phyloP scores from a whole-genome alignment of 92 coral and sea anemone species.

The Metridium senile region DNA sequence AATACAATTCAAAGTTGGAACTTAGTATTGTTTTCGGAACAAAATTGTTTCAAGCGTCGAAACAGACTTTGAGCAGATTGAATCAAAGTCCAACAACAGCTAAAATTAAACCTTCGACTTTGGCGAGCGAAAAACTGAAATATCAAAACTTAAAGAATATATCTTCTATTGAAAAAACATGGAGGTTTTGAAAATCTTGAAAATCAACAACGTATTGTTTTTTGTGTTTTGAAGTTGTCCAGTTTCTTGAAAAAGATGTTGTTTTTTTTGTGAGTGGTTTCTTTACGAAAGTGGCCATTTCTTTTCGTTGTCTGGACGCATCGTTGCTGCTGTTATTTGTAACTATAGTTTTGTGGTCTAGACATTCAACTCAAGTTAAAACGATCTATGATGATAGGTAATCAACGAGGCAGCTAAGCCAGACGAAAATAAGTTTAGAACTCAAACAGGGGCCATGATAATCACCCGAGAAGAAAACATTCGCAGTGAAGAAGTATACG shows the following conservation, averaged over 20 bases:
- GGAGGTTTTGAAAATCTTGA: not conserved
- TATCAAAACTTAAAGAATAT: no score
- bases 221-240: no score
- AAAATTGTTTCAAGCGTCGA: not conserved
- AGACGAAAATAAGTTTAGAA: not conserved
- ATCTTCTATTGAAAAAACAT: not conserved
- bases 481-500: not conserved
- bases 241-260: no score
- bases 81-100: no score
- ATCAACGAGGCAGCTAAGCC: not conserved
- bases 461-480: not conserved
- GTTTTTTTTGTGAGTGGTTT: not conserved
- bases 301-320: not conserved
- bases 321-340: not conserved
- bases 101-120: no score
- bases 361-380: not conserved
- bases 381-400: conserved; percentile 2
- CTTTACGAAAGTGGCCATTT: conserved; percentile 10
- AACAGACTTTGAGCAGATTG: no score
- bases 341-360: conserved; percentile 11
- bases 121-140: no score
- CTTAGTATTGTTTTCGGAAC: not conserved
- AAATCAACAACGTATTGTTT: not conserved
- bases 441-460: not conserved
- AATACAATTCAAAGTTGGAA: not conserved